Percentiles rank a stretch among this genome's conserved stretches.
These are phyloP conservation scores for Brenthis ino DNA, from an alignment of 2,888 invertebrate species.

Conservation along the genomic window DNA sequence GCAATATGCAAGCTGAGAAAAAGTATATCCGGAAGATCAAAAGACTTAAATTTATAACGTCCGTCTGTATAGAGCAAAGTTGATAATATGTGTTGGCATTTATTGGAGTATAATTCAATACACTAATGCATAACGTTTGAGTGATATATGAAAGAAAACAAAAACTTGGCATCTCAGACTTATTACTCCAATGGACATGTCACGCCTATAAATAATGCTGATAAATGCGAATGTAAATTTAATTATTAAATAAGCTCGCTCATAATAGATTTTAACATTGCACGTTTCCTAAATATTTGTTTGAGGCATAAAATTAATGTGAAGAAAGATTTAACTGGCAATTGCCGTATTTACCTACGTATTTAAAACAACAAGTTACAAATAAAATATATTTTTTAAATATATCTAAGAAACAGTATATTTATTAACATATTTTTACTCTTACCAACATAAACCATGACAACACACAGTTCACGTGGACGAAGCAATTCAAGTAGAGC, in stretches of 20 bases:
- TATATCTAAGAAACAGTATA: too few relatives aligned
- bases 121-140: conserved; percentile 30
- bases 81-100: conserved; percentile 38
- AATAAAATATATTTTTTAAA: too few relatives aligned
- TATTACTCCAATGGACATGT: conserved; percentile 33
- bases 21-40: conserved; percentile 37
- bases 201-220: conserved; percentile 32
- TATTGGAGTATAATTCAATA: conserved; percentile 39
- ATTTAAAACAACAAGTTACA: too few relatives aligned
- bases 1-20: conserved; percentile 19
- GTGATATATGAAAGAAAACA: conserved; percentile 38
- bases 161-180: conserved; percentile 39
- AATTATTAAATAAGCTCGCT: not conserved
- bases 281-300: not conserved
- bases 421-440: too few relatives aligned
- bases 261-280: not conserved
- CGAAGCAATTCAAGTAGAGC: conserved; percentile 8
- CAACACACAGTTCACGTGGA: not conserved
- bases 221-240: conserved; percentile 21
- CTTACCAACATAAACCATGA: not conserved
- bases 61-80: conserved; percentile 28
- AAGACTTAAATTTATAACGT: conserved; percentile 35
- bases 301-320: not conserved
- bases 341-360: too few relatives aligned
- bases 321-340: too few relatives aligned